Evolutionary conservation across 2,797 vertebrate species (phyloP).

Genomic region (Cyclura pinguis): DNA sequence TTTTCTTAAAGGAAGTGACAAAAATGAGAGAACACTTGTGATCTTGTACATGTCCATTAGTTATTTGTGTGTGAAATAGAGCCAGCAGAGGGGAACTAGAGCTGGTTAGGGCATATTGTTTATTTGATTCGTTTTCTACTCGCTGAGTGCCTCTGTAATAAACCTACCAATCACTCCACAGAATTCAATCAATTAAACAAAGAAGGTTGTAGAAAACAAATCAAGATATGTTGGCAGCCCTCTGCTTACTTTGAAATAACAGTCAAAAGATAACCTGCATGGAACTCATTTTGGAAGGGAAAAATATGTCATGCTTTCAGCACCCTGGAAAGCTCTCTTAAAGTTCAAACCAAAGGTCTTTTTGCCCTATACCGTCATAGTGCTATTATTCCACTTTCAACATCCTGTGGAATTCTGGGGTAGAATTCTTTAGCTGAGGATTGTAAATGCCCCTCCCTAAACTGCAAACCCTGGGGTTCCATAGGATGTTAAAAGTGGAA

Average conservation of each 20-base stretch:
- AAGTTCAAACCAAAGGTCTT: neutral
- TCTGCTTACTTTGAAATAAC: conserved; percentile 4
- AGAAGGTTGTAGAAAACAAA: conserved; percentile 20
- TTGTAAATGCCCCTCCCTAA: no score
- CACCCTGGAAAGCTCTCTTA: neutral
- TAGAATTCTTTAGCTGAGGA: no score
- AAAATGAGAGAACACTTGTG: conserved; percentile 1
- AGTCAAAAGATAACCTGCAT: neutral
- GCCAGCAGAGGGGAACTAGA: conserved; percentile 2
- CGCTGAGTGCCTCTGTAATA: conserved; percentile 1
- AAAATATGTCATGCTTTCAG: conserved; percentile 17
- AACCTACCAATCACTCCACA: conserved; percentile 11
- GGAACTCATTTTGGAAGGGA: conserved; percentile 21
- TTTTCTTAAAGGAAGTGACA: neutral
- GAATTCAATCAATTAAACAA: conserved; percentile 35
- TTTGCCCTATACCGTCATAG: no score
- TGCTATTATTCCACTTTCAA: no score
- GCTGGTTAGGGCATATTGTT: neutral
- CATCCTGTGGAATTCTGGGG: no score
- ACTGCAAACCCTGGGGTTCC: no score
- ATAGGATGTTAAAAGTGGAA: no score
- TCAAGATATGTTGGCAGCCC: neutral
- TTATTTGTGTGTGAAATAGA: conserved; percentile 1
- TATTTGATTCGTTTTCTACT: conserved; percentile 36
- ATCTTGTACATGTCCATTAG: neutral